phyloP scores from a whole-genome alignment of 2,888 invertebrate genomes.

The Pseudolycoriella hygida region DNA sequence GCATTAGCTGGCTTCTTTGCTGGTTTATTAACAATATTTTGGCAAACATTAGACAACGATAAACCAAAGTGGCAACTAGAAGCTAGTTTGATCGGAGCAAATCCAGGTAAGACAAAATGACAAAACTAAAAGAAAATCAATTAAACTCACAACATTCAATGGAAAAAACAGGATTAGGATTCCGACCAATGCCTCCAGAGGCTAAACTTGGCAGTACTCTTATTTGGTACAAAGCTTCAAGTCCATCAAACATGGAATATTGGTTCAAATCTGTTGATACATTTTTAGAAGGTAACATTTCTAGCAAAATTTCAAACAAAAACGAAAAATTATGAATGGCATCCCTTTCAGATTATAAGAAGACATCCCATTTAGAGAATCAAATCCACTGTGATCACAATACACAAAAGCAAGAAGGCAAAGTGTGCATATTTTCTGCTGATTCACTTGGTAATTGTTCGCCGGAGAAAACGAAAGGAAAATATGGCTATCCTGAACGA shows the following conservation, averaged over 20 bases:
- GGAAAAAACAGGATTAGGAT: slow-evolving; percentile 62
- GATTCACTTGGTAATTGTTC: slow-evolving; percentile 54
- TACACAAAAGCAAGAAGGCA: slow-evolving; percentile 39
- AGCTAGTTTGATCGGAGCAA: slow-evolving; percentile 73
- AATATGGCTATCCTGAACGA: slow-evolving; percentile 73
- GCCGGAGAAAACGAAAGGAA: slow-evolving; percentile 37
- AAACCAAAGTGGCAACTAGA: slow-evolving; percentile 83
- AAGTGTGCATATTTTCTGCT: slow-evolving; percentile 69
- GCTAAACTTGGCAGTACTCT: slow-evolving; percentile 89
- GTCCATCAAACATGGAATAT: slow-evolving; percentile 57
- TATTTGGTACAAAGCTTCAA: slow-evolving; percentile 77
- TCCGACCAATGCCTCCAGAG: slow-evolving; percentile 88
- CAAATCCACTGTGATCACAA: slow-evolving; percentile 47
- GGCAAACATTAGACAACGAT: slow-evolving; percentile 70
- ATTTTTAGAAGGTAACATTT: slow-evolving; percentile 53
- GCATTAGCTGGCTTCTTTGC: slow-evolving; percentile 87
- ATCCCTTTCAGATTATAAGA: slow-evolving; percentile 12
- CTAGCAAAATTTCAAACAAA: too few species aligned
- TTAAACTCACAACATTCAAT: not conserved
- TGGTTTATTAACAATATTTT: slow-evolving; percentile 86
- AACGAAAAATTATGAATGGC: too few species aligned
- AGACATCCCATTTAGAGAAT: slow-evolving; percentile 36
- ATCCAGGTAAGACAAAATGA: slow-evolving; percentile 55
- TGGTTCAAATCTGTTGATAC: slow-evolving; percentile 62
- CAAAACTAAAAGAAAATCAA: not conserved